Evolutionary conservation across 2,888 invertebrate species (phyloP).

Genomic region (Drosophila infuscata): DNA sequence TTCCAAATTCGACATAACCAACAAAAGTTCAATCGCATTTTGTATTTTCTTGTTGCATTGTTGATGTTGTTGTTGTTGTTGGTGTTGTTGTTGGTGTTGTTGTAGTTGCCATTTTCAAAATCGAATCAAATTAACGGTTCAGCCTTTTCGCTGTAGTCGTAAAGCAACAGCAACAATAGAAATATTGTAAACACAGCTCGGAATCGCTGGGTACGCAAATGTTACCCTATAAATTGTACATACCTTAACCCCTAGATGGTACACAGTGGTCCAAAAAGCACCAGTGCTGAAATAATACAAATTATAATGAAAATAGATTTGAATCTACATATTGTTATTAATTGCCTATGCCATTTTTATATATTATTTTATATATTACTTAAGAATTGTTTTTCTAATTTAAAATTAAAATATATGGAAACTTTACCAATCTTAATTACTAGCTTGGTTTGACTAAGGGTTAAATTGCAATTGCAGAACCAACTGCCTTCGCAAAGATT

Average conservation of each 20-base stretch:
- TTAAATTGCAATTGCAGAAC: conserved; percentile 67
- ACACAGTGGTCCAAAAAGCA: not conserved
- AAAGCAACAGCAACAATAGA: conserved; percentile 72
- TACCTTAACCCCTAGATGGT: conserved; percentile 45
- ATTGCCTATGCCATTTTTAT: too few species aligned
- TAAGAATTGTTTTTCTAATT: too few species aligned
- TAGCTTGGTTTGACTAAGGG: conserved; percentile 12
- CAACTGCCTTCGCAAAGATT: conserved; percentile 52
- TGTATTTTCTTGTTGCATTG: conserved; percentile 66
- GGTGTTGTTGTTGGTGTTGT: conserved; percentile 41
- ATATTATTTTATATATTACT: too few species aligned
- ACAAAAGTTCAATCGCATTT: conserved; percentile 53
- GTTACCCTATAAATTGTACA: conserved; percentile 51
- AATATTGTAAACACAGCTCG: conserved; percentile 75
- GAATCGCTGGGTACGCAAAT: conserved; percentile 58
- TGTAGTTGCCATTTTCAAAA: conserved; percentile 71
- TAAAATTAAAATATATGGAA: too few species aligned
- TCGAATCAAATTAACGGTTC: conserved; percentile 77
- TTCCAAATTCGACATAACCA: conserved; percentile 30
- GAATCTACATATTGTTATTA: too few species aligned
- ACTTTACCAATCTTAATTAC: not conserved
- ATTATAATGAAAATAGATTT: too few species aligned
- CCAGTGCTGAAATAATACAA: too few species aligned
- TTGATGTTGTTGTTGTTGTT: conserved; percentile 17
- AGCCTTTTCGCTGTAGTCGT: conserved; percentile 78